Conservation (phyloP, 2,888 invertebrate species). For the Lampropteryx suffumata region DNA sequence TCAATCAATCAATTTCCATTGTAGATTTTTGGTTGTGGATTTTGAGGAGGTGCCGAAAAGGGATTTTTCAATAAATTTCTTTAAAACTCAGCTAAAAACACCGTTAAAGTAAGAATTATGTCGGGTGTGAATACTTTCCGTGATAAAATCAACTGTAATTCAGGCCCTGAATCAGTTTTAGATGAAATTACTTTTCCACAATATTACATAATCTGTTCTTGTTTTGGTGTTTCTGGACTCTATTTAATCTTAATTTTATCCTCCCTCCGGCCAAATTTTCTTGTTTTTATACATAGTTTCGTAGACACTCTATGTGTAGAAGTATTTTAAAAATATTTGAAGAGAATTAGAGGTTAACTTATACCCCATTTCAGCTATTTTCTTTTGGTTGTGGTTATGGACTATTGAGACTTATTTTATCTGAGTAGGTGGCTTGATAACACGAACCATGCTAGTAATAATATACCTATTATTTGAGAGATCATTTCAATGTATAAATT, state of each 20-base stretch:
- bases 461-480: no score
- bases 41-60: constrained; percentile 21
- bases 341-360: constrained; percentile 32
- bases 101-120: constrained; percentile 25
- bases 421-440: no score
- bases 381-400: no score
- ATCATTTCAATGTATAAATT: neutral
- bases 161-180: neutral
- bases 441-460: no score
- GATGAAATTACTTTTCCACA: constrained; percentile 2
- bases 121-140: neutral
- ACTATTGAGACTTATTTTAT: no score
- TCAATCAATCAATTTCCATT: no score
- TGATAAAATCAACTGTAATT: neutral
- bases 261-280: neutral
- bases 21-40: no score
- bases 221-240: constrained; percentile 33
- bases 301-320: no score
- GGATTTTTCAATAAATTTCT: no score
- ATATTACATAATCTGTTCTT: constrained; percentile 59
- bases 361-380: neutral
- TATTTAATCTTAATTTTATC: no score
- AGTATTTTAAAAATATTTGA: no score
- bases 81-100: constrained; percentile 10
- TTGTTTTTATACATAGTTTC: neutral